Conservation (phyloP, 2,113 vertebrate genomes). For the Megaleporinus macrocephalus region DNA sequence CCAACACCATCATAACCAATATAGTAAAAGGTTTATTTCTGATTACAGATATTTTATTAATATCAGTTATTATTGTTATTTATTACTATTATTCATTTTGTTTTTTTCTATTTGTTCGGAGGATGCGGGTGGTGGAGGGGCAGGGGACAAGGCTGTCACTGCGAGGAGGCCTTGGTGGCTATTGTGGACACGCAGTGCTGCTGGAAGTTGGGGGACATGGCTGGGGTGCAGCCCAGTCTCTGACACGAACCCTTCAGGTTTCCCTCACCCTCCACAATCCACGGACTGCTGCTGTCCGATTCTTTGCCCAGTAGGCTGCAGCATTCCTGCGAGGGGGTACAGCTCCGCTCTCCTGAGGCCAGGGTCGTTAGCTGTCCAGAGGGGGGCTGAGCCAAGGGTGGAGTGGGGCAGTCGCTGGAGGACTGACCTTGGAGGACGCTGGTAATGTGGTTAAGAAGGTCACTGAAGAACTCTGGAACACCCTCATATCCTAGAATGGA, state of each 20-base stretch:
- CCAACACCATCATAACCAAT: constrained; percentile 72
- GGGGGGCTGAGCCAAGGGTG: constrained; percentile 59
- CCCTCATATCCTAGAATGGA: constrained; percentile 90
- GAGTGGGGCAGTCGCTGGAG: constrained; percentile 68
- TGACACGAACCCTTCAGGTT: constrained; percentile 86
- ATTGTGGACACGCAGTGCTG: constrained; percentile 95
- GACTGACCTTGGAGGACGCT: constrained; percentile 85
- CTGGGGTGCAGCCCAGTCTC: constrained; percentile 93
- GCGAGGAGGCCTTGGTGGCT: constrained; percentile 96
- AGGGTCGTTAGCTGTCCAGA: constrained; percentile 63
- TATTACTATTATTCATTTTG: constrained; percentile 68
- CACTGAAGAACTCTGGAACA: constrained; percentile 93
- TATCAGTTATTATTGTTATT: constrained; percentile 77
- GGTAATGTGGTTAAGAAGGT: constrained; percentile 95
- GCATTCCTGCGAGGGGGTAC: constrained; percentile 77
- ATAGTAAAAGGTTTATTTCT: constrained; percentile 69
- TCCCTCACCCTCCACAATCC: constrained; percentile 85
- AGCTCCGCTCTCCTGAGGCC: constrained; percentile 73
- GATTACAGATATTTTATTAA: constrained; percentile 77
- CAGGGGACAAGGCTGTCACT: constrained; percentile 77
- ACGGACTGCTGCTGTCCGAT: constrained; percentile 69
- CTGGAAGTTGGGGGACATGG: constrained; percentile 96
- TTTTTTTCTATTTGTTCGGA: constrained; percentile 64
- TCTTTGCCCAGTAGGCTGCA: constrained; percentile 83
- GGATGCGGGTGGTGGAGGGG: constrained; percentile 3